Evolutionary conservation across 2,888 invertebrate species (phyloP).

Genomic region (Coelinius sp.): DNA sequence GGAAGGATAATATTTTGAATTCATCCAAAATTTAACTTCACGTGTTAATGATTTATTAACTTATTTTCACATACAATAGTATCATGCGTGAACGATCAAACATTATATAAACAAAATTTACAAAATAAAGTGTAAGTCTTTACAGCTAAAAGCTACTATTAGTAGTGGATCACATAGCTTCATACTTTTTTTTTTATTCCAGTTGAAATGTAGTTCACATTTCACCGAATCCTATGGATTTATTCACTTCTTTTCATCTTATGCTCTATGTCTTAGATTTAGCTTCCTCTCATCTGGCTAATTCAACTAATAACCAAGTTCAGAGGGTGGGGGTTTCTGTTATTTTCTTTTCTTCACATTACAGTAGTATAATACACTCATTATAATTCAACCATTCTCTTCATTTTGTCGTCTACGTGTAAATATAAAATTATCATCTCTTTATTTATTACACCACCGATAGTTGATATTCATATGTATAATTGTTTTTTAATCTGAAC

Average conservation of each 20-base stretch:
- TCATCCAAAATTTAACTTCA: slow-evolving; percentile 59
- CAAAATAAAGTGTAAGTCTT: slow-evolving; percentile 71
- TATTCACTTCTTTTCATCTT: slow-evolving; percentile 49
- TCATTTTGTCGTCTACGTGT: slow-evolving; percentile 53
- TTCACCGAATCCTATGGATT: slow-evolving; percentile 47
- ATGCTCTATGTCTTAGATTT: slow-evolving; percentile 49
- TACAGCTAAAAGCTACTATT: slow-evolving; percentile 71
- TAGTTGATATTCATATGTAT: slow-evolving; percentile 56
- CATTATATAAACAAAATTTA: slow-evolving; percentile 72
- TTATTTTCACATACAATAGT: slow-evolving; percentile 71
- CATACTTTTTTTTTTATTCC: slow-evolving; percentile 60
- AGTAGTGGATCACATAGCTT: slow-evolving; percentile 69
- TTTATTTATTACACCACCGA: slow-evolving; percentile 65
- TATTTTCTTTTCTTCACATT: slow-evolving; percentile 55
- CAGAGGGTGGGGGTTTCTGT: slow-evolving; percentile 48
- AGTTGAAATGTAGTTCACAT: slow-evolving; percentile 10
- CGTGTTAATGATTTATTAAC: slow-evolving; percentile 71
- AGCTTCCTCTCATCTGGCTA: slow-evolving; percentile 55
- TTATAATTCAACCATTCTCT: slow-evolving; percentile 57
- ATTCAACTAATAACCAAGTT: slow-evolving; percentile 60
- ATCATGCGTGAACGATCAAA: slow-evolving; percentile 71
- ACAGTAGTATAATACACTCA: slow-evolving; percentile 62
- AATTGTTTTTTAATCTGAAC: slow-evolving; percentile 31
- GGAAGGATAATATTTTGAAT: not conserved
- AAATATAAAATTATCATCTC: slow-evolving; percentile 71